These are phyloP conservation scores for Nephrotoma guestfalica DNA, from an alignment of 2,888 invertebrate species.

Conservation along the genomic window DNA sequence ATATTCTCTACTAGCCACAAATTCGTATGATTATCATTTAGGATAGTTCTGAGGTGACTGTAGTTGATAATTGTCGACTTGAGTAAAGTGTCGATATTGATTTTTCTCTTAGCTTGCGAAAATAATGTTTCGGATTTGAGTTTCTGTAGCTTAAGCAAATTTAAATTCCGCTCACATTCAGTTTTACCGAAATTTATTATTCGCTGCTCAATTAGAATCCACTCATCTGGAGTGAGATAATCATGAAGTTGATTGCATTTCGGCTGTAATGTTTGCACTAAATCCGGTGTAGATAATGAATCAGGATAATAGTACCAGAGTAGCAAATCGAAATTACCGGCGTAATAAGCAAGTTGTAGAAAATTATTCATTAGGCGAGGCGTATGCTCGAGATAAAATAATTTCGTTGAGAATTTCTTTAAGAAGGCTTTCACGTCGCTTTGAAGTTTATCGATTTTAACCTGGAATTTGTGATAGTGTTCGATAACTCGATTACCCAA, in stretches of 20 bases:
- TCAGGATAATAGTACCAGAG: constrained; percentile 25
- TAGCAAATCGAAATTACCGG: constrained; percentile 21
- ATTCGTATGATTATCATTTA: constrained; percentile 12
- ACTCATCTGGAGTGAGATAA: constrained; percentile 23
- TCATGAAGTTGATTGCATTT: constrained; percentile 15
- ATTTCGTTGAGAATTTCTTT: constrained; percentile 20
- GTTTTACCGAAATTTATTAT: constrained; percentile 28
- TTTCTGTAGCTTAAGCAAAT: constrained; percentile 23
- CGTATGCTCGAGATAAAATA: constrained; percentile 25
- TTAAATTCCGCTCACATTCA: constrained; percentile 22
- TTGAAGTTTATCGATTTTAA: constrained; percentile 24
- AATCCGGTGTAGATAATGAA: constrained; percentile 10
- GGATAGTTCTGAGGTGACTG: constrained; percentile 15
- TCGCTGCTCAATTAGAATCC: constrained; percentile 26
- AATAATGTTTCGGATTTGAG: constrained; percentile 16
- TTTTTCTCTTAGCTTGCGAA: constrained; percentile 8
- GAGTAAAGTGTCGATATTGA: constrained; percentile 14
- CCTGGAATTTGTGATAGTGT: constrained; percentile 15
- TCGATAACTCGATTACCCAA: constrained; percentile 18
- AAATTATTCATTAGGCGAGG: constrained; percentile 26
- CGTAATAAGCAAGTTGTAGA: constrained; percentile 22
- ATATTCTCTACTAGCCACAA: constrained; percentile 19
- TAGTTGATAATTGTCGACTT: constrained; percentile 13
- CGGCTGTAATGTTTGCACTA: background rate
- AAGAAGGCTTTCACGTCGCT: constrained; percentile 19